A percentile compares a stretch with the other conserved stretches of the same genome.
Evolutionary conservation across 92 coral and sea anemone species (phyloP).

Genomic region (Paramuricea clavata): DNA sequence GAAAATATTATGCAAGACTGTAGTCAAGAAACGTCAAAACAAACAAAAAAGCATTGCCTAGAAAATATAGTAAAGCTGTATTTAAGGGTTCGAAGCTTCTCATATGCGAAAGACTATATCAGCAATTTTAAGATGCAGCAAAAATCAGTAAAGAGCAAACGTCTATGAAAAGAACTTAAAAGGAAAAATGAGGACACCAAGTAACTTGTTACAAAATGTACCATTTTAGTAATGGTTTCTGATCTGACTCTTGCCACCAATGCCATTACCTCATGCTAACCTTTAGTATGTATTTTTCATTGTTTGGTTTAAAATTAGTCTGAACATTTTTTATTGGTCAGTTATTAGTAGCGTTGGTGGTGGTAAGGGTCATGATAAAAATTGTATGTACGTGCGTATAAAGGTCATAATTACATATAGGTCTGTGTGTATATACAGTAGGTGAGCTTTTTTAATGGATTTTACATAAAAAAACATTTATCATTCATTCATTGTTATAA

Average conservation of each 20-base stretch:
- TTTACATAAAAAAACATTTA: too few species aligned
- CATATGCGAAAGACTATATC: not conserved
- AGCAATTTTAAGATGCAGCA: not conserved
- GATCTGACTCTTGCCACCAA: not conserved
- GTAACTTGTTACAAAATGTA: not conserved
- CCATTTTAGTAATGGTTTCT: too few species aligned
- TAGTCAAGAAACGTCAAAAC: not conserved
- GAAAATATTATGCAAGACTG: not conserved
- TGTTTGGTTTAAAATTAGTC: not conserved
- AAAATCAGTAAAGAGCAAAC: not conserved
- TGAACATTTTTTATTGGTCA: not conserved
- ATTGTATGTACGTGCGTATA: not conserved
- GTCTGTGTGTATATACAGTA: too few species aligned
- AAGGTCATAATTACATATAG: too few species aligned
- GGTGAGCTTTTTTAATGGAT: too few species aligned
- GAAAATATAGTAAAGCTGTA: not conserved
- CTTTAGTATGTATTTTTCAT: not conserved
- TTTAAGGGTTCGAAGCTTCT: not conserved
- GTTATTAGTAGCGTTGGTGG: not conserved
- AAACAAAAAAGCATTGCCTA: not conserved
- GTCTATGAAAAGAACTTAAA: slow-evolving; percentile 7
- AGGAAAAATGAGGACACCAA: not conserved
- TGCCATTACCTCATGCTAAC: not conserved
- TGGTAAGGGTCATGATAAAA: not conserved
- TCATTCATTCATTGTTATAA: not conserved